Base-by-base conservation (phyloP, 2,797 vertebrate species). In the Muraenolepis orangiensis region DNA sequence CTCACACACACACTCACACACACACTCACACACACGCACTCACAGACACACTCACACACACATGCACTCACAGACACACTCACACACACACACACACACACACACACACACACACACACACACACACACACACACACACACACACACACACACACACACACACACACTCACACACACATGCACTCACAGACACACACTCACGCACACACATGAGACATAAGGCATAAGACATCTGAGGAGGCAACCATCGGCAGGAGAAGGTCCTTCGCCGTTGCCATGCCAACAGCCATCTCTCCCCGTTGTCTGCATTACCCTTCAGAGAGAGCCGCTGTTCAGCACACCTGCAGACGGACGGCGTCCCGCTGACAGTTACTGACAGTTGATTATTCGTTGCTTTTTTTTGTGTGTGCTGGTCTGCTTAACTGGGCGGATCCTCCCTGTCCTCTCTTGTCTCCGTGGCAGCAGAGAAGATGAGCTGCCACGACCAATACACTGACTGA, bases 381-480 rank as follows among this genome's bases (percentile, higher is more conserved):
- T 64, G 57, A 8, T 64, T 64, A 64, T 64, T 26, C 3, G 20
- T 23, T 64, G 7, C 26, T 64, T 64, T 64, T 34, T 3, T 3
- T 3, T n/a, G 57, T 2, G 57, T 38, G 36, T 26, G n/a, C n/a
- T 61, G n/a, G n/a, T n/a, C 12, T 64, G 10, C 23, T 26, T 57
- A 51, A 69, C 67, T 23, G 18, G 18, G 6, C 5, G 20, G 34
- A 34, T 34, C 68, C 31, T 69, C 30, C 30, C 34, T 32, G 68
- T 20, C 20, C 68, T 2, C 68, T 36, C 18, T 18, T 30, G 28
- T 69, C 30, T n/a, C n/a, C 36, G 70, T 64, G 26, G 36, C 75
- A 76, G 70, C 73, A 57, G 77, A 87, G 86, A 88, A 90, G 92
- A 93, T 93, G 90, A 90, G 85, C 89, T 93, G 93, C 91, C 93